Base-by-base conservation (phyloP, 2,888 invertebrate species). In the Drosophila nigricruria region DNA sequence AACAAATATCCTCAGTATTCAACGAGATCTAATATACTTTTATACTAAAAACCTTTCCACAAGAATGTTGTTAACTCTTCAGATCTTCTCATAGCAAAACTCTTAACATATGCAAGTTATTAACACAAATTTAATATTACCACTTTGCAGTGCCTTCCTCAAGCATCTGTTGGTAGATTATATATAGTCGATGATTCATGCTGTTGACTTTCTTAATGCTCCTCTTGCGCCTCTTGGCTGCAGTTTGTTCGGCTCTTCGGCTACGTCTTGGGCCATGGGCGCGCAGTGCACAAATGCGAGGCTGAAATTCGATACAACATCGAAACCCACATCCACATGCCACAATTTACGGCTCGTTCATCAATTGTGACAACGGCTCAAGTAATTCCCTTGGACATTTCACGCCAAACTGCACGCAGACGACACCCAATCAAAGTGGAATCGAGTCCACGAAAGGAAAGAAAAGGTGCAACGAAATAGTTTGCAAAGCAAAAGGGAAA, bases 311-410 rank as follows among this genome's bases (percentile, higher is more conserved):
- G 85, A 87, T 70, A 66, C 69, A 58, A 53, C 50, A 62, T 49
- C 64, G 64, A 62, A 73, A 75, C 57, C 50, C 68, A 72, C 74
- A 78, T 68, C 64, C 65, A 70, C 76, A 84, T 82, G 86, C 78
- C 83, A 86, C 58, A 83, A 76, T 77, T 89, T 73, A 68, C 70
- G 63, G 81, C 74, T 85, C 87, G 87, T 81, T 89, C 84, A 85
- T 85, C 84, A 85, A 87, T 70, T 87, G 77, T 81, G 89, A 85
- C 84, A 85, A 70, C 89, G 89, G 89, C 84, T 87, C 81, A 81
- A 69, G 87, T 85, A 85, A 85, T 85, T 87, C 79, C 69, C 79
- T 77, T 42, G 84, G 84, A 85, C 84, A 75, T 89, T 85, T 89
- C 79, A 89, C 84, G 84, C 84, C 84, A 87, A 85, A 64, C 71